Conservation (phyloP, 2,888 invertebrate genomes). For the Drosophila atroscutellata region DNA sequence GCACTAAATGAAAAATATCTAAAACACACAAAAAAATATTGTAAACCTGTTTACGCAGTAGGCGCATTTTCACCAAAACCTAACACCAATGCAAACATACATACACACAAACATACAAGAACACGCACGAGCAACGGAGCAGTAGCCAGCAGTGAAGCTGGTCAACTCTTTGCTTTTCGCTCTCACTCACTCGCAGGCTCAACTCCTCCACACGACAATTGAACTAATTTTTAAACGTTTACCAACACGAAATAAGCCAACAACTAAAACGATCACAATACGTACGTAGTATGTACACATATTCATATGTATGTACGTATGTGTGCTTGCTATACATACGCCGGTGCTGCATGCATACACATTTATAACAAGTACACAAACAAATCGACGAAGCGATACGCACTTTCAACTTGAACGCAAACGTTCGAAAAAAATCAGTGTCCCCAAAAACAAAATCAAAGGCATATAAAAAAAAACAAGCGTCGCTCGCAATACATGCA, state of each 20-base stretch:
- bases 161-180: slow-evolving; percentile 28
- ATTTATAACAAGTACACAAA: slow-evolving; percentile 11
- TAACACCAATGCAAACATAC: slow-evolving; percentile 21
- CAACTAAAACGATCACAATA: slow-evolving; percentile 5
- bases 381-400: slow-evolving; percentile 31
- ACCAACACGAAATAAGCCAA: slow-evolving; percentile 38
- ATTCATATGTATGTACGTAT: slow-evolving; percentile 1
- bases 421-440: slow-evolving; percentile 54
- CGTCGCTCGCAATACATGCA: slow-evolving; percentile 25
- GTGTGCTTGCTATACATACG: slow-evolving; percentile 10
- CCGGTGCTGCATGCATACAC: slow-evolving; percentile 32
- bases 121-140: slow-evolving; percentile 5
- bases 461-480: slow-evolving; percentile 24
- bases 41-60: slow-evolving; percentile 61
- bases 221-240: slow-evolving; percentile 64
- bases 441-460: slow-evolving; percentile 63
- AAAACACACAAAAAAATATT: slow-evolving; percentile 28
- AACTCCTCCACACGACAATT: slow-evolving; percentile 50
- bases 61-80: slow-evolving; percentile 68
- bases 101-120: slow-evolving; percentile 12
- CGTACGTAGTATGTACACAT: slow-evolving; percentile 1
- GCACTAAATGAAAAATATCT: slow-evolving; percentile 54
- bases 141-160: slow-evolving; percentile 36
- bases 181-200: slow-evolving; percentile 20
- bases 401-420: slow-evolving; percentile 56